Percentiles rank a stretch among this genome's conserved stretches.
phyloP scores from a whole-genome alignment of 2,113 vertebrate genomes.

The Corydoras sp. region DNA sequence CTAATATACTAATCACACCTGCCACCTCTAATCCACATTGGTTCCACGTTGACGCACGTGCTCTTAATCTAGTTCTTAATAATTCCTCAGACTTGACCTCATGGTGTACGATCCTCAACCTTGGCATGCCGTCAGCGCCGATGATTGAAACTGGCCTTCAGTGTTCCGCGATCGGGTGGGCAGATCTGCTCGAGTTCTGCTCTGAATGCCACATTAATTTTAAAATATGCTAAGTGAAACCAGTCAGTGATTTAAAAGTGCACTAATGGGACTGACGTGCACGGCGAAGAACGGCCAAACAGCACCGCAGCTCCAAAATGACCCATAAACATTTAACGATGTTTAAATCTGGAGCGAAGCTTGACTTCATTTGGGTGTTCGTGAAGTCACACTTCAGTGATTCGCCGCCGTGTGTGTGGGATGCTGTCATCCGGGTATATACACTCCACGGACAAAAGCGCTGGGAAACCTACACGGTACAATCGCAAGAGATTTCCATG shows the following conservation, averaged over 20 bases:
- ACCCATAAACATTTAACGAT: no score
- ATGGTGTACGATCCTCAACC: not conserved
- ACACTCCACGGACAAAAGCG: no score
- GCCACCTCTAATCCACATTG: not conserved
- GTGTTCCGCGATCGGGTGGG: not conserved
- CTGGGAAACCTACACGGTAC: no score
- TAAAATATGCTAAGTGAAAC: constrained; percentile 5
- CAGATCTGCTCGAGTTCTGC: not conserved
- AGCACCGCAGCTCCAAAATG: no score
- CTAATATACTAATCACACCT: constrained; percentile 8
- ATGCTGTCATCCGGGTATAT: no score
- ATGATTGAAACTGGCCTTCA: not conserved
- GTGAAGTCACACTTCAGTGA: no score
- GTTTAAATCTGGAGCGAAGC: no score
- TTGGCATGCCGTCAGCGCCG: not conserved
- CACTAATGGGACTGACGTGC: not conserved
- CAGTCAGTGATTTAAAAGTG: not conserved
- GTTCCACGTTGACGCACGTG: not conserved
- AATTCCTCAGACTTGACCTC: not conserved
- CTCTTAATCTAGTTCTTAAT: not conserved
- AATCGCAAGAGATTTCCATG: no score
- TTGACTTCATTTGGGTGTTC: no score
- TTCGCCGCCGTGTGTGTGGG: no score
- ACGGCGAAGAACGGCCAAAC: not conserved
- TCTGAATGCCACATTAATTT: constrained; percentile 7